Conservation (phyloP, 2,113 vertebrate genomes). For the Elanus axillaris region DNA sequence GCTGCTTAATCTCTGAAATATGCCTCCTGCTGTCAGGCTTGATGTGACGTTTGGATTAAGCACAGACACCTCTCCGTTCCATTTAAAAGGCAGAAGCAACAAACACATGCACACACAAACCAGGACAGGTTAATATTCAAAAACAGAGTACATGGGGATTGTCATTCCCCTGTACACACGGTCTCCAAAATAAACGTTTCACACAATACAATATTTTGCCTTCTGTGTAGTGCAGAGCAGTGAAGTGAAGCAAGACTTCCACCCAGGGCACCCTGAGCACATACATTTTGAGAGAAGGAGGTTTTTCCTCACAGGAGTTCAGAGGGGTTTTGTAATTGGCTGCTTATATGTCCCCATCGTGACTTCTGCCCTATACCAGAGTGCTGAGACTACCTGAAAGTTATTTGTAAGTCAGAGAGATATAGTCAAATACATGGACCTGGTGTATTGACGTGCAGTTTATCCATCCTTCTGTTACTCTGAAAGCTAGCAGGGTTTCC, state of each 20-base stretch:
- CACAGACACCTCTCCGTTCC: neutral
- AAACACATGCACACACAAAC: neutral
- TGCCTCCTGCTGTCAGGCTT: neutral
- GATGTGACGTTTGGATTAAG: neutral
- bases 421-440: neutral
- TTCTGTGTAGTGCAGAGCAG: neutral
- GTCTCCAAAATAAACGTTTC: neutral
- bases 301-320: neutral
- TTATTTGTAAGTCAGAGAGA: neutral
- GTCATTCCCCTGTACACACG: neutral
- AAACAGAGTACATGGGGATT: neutral
- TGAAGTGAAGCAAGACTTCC: neutral
- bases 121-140: neutral
- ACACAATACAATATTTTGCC: neutral
- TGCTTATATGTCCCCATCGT: neutral
- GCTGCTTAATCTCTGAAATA: neutral
- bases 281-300: neutral
- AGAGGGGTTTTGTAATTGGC: neutral
- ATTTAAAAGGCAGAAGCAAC: neutral
- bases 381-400: neutral
- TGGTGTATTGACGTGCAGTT: neutral
- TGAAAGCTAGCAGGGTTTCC: neutral
- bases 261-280: neutral
- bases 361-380: constrained; percentile 6
- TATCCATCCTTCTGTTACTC: neutral